Evolutionary conservation across 1,140 invertebrate genomes (phyloP), one percentile per base, ranked within the genome.

Genomic region (Anastatus disparis): DNA sequence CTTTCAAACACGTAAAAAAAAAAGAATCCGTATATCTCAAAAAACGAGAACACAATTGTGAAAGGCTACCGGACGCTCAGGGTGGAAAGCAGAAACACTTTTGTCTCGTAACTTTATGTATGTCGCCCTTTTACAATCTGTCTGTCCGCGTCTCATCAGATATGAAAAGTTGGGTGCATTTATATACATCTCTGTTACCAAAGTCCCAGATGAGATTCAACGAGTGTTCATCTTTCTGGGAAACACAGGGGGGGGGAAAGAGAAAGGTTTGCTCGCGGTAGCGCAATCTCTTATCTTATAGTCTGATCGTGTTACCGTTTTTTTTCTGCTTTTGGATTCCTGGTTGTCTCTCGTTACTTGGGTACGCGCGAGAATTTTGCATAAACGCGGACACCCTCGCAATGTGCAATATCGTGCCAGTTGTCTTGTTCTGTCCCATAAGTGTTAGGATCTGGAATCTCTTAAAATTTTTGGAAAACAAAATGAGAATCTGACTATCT

Each of bases 211-310:
- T 76, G 76, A 78, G 74, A 81, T 75, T 74, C 20, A 20, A n/a
- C 75, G 72, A 70, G 76, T 75, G 70, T 78, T 53, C 78, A 75
- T 80, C 73, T 77, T 81, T 81, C 78, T 74, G 74, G 76, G 77
- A 80, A 81, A 68, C 72, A 71, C 69, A n/a, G n/a, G n/a, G n/a
- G n/a, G n/a, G n/a, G n/a, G n/a, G n/a, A n/a, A n/a, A n/a, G n/a
- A n/a, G n/a, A n/a, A n/a, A n/a, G n/a, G 46, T 44, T 52, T 31
- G 74, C 73, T 72, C 66, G 73, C 78, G 73, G 78, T 82, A 79
- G 79, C 79, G 56, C 61, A 38, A n/a, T n/a, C n/a, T 24, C 40
- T 75, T 79, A 82, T 82, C 80, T 75, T 10, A 29, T 48, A 53
- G 75, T 42, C 77, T 76, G 58, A 82, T 82, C 81, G 70, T 74